Evolutionary conservation across 2,113 vertebrate species (phyloP), one percentile per base, ranked within the genome.

Genomic region (Amazona vittata): DNA sequence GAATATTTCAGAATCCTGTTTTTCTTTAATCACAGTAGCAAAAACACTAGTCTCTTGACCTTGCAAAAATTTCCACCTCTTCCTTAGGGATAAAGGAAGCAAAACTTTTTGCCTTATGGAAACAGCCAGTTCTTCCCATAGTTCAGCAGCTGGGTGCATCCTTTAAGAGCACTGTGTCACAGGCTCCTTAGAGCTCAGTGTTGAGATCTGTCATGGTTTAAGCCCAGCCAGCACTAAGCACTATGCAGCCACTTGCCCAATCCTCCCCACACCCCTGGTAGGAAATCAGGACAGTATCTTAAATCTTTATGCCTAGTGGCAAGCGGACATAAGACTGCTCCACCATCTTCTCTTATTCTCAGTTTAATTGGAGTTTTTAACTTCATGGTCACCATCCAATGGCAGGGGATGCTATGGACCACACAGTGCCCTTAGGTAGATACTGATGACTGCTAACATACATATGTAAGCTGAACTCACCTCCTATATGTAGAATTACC

Each of bases 281-380:
- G 57, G 57, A 35, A 59, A 59, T 59, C 57, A 59, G 57, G 57
- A 59, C 33, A 35, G 0, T 20, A 71, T 49, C 31, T 75, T 10
- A 39, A 39, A 5, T 47, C 63, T 31, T 94, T 71, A 21, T 83
- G 39, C 39, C 14, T 18, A 53, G 5, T 22, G 9, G 22, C 0
- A 0, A 62, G 28, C 10, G 10, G 9, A 75, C 41, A 53, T 1
- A 1, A 71, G 15, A 18, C n/a, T 67, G 22, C 24, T 79, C 65
- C 47, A 67, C 5, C 6, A 31, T 83, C 75, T 92, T 60, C 25
- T 73, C 3, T 68, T 80, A 60, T 24, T 73, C n/a, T n/a, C 12
- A 5, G 14, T 44, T 88, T 65, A 62, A 69, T 49, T 49, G 9
- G 0, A 1, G 3, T 12, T 71, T 68, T 63, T 29, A 31, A 77